Base-by-base conservation (phyloP, 2,113 vertebrate genomes). In the Eurypyga helias region DNA sequence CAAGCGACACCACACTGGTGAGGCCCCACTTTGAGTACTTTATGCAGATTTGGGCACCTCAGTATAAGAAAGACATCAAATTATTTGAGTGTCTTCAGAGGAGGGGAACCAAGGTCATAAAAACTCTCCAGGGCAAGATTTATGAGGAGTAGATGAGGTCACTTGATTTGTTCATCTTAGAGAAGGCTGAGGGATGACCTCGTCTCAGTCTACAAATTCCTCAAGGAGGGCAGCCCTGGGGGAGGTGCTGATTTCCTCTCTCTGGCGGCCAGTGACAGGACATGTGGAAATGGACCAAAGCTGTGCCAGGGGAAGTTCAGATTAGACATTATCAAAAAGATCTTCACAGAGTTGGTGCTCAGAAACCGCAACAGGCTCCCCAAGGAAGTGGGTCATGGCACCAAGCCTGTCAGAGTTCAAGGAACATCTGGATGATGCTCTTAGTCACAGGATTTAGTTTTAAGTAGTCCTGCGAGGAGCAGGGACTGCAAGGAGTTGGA, bases 181-280 rank as follows among this genome's bases (percentile, higher is more conserved):
- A 34, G 58, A 61, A 26, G 24, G 60, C 24, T 61, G 34, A 64
- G 61, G 17, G 11, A 36, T n/a, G 65, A 25, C 31, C 16, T 67
- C 31, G 34, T 49, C 8, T 2, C 13, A 52, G 48, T 15, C 67
- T 52, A 51, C 18, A 71, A 8, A 10, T 38, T 38, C 48, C n/a
- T 38, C n/a, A 29, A 52, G 18, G 3, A 2, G 7, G n/a, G 10
- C 34, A 34, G 33, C 1, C 2, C 18, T 38, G 13, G 18, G 18
- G 11, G 31, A 48, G 21, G 7, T 67, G 67, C 18, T 38, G 48
- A 38, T 52, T 17, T 48, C 31, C 46, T 38, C 26, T 71, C 34
- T 31, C 28, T 54, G 34, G 10, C 24, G 49, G 38, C 34, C 34
- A 54, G 20, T 2, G 3, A 72, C 31, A 41, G 20, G 28, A 11